Evolutionary conservation across 2,113 vertebrate species (phyloP), one percentile per base, ranked within the genome.

Genomic region (Atractosteus spatula): DNA sequence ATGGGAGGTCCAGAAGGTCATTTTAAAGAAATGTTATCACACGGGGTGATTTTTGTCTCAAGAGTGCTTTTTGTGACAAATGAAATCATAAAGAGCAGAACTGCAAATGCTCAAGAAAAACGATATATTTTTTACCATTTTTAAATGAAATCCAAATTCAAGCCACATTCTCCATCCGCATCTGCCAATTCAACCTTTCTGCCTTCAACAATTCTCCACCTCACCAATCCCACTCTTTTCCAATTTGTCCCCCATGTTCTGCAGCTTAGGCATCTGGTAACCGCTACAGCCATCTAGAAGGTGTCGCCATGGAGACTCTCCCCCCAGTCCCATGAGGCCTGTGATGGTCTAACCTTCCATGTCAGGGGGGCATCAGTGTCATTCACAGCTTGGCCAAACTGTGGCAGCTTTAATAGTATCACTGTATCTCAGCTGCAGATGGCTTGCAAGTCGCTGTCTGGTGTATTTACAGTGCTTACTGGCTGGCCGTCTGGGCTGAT

Each of bases 191-290:
- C 7, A 8, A 5, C 8, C 62, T 11, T 13, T 51, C 56, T 57
- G 41, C 72, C 56, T 59, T 1, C 3, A 14, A 59, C 3, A 59
- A 59, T 59, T 4, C 54, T 42, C 47, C 69, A 55, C 47, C 68
- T 47, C 41, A 65, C 66, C 55, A 69, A 55, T 68, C 55, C 4
- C 64, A 73, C 70, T 75, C 62, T 3, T 55, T 70, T 83, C 77
- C 78, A 76, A 77, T 69, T 0, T 3, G 54, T 59, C 67, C 47
- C 41, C 41, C 70, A 16, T 7, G 7, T 67, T 67, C 66, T 54
- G n/a, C 44, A 72, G 76, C 80, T 79, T 74, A 73, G 84, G 88
- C 87, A 89, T 90, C 88, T 87, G 88, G 85, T 86, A 83, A 86
- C 63, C 82, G 89, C 88, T 84, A 85, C 76, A 57, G 88, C 88